A percentile compares a stretch with the other conserved stretches of the same genome.
Conservation (phyloP, 2,113 vertebrate genomes). For the Lepus timidus region DNA sequence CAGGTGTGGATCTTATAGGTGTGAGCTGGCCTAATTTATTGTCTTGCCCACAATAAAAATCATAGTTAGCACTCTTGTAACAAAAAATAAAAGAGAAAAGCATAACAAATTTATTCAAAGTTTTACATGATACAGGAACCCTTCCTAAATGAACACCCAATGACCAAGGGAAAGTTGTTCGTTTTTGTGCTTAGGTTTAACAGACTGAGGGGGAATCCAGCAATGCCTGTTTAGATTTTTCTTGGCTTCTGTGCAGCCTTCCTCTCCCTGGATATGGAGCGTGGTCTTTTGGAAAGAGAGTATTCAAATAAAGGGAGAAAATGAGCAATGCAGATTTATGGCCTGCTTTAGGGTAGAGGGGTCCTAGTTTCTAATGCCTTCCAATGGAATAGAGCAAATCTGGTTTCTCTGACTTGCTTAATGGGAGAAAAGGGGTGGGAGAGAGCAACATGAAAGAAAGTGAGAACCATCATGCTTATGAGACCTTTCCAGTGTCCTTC, state of each 20-base stretch:
- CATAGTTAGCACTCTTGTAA: background rate
- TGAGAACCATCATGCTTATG: background rate
- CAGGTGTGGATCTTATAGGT: background rate
- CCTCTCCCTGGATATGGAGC: no score
- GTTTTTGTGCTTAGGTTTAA: background rate
- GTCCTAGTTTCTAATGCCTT: background rate
- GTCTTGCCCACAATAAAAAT: background rate
- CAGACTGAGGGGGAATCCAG: background rate
- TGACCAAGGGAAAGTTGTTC: background rate
- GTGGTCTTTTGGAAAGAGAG: background rate
- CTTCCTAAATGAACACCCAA: background rate
- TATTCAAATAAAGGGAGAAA: background rate
- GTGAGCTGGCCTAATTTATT: no score
- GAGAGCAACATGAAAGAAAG: no score
- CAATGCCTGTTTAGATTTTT: no score
- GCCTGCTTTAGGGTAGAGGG: background rate
- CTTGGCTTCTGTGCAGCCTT: no score
- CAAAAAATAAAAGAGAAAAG: background rate
- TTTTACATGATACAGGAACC: background rate
- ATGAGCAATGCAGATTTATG: background rate
- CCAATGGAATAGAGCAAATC: background rate
- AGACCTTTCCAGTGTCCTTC: background rate
- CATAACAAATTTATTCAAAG: background rate
- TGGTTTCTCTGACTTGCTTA: background rate
- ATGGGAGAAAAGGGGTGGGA: background rate